Conservation (phyloP, 2,797 vertebrate genomes). For the Tinamus major region DNA sequence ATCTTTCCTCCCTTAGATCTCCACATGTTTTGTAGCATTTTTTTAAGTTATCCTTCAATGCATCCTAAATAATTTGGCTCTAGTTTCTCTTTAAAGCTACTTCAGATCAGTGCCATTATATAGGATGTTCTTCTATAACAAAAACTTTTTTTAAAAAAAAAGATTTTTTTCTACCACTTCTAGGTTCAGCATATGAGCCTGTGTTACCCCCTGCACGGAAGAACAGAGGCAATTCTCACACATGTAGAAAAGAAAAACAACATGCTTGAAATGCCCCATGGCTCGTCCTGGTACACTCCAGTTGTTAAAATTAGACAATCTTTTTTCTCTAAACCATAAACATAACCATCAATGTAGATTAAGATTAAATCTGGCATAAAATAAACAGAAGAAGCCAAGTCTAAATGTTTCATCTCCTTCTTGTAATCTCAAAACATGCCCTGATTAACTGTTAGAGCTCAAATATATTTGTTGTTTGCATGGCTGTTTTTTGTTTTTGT, state of each 20-base stretch:
- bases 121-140: neutral
- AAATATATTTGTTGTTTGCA: neutral
- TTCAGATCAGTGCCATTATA: neutral
- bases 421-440: neutral
- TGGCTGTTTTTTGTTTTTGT: neutral
- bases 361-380: constrained; percentile 22
- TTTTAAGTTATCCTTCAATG: neutral
- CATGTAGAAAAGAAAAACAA: constrained; percentile 13
- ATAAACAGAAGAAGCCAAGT: neutral
- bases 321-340: constrained; percentile 26
- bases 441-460: neutral
- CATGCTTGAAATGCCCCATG: constrained; percentile 32
- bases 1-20: neutral
- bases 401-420: neutral
- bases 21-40: neutral
- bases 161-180: neutral
- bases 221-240: constrained; percentile 5
- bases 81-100: neutral
- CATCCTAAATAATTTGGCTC: neutral
- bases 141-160: neutral
- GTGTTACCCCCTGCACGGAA: neutral
- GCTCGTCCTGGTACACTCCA: constrained; percentile 24
- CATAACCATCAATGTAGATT: constrained; percentile 7
- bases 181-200: constrained; percentile 38
- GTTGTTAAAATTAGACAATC: constrained; percentile 29